Base-by-base conservation (phyloP, 1,140 invertebrate genomes). In the Stenopsyche tienmushanensis region DNA sequence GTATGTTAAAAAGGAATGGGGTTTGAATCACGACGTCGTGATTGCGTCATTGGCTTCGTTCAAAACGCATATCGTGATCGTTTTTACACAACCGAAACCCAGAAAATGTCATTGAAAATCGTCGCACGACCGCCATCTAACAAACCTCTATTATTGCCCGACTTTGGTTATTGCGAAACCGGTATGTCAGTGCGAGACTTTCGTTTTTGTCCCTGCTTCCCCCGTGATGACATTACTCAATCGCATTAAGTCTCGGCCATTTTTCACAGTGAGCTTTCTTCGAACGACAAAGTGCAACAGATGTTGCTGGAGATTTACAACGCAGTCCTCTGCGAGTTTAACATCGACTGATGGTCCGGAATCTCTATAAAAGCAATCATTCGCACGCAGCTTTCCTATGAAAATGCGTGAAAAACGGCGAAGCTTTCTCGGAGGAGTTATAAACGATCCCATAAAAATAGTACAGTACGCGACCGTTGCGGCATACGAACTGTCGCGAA, bases 201-300 rank as follows among this genome's bases (percentile, higher is more conserved):
- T 47, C 8, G 18, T 47, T 47, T 47, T 47, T 47, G 18, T 47
- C 44, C 5, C 44, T 15, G 18, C 44, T 47, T 20, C 18, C 44
- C 17, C 17, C 44, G 44, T n/a, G n/a, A n/a, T n/a, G 44, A 9
- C 44, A 47, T 47, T 47, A 47, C 17, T 47, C 44, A 47, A 47
- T 47, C 44, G 17, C 44, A 34, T 34, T 20, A 47, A 47, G 44
- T 47, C 44, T 20, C 17, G 10, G 44, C 44, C 8, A 47, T 47
- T 18, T 47, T 47, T 47, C 44, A 47, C 44, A 5, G 44, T 15
- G 44, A 47, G 44, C 44, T 47, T 47, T 47, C 44, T 47, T 47
- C 44, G 44, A 47, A 47, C 44, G 44, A 47, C 44, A 47, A 47
- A 47, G 44, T 47, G 44, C 44, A 47, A 47, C 44, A 47, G 44